Evolutionary conservation across 2,888 invertebrate genomes (phyloP), one percentile per base, ranked within the genome.

Genomic region (Hydroisotoma schaefferi): DNA sequence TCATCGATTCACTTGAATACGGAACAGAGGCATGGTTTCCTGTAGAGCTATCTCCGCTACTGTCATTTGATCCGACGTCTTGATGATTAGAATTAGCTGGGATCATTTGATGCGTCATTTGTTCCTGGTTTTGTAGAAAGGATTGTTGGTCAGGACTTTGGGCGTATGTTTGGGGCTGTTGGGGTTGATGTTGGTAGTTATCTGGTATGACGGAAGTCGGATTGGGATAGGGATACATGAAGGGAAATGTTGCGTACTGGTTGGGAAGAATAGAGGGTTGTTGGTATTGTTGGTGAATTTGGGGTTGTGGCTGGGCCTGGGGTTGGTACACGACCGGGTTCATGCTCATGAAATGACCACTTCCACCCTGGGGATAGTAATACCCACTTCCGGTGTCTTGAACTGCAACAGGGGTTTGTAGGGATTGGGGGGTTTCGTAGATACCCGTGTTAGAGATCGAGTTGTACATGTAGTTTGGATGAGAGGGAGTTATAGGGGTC

Each of bases 121-220:
- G 47, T 15, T 55, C 44, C 28, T 56, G 33, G 28, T 51, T 29
- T n/a, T n/a, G n/a, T n/a, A n/a, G n/a, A n/a, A n/a, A n/a, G n/a
- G n/a, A n/a, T n/a, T n/a, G n/a, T n/a, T n/a, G 26, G 15, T 61
- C 5, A 28, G 55, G 18, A 38, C 22, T 43, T 33, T 55, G 18
- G n/a, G 49, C 47, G 25, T 46, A 40, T n/a, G 49, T 23, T 15
- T 53, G 27, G 15, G 59, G 52, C 28, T 47, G 55, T 37, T 59
- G 28, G 2, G 59, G 63, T 51, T 33, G 29, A 53, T 59, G 60
- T 27, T 57, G 57, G 3, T 51, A 23, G 26, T 20, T 26, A 8
- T 51, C 8, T 58, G 61, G 3, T 53, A 51, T 22, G 43, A 44
- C n/a, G 33, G 43, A 12, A 51, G n/a, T 15, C 57, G 62, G 25